Evolutionary conservation across 2,113 vertebrate species (phyloP), one percentile per base, ranked within the genome.

Genomic region (Axis porcinus): DNA sequence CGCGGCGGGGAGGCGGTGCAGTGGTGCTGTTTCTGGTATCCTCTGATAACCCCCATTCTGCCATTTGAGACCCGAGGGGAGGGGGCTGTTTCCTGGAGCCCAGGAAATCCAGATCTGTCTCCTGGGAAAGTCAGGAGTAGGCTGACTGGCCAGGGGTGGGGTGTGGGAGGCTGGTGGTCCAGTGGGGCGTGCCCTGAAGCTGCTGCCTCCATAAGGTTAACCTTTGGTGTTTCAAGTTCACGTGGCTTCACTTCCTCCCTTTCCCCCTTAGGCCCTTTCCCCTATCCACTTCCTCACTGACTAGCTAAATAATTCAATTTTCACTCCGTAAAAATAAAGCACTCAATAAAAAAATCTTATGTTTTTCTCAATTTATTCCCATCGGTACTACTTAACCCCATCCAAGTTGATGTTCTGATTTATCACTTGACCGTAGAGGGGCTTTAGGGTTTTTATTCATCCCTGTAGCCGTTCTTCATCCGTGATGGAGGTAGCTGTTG

Each of bases 261-360:
- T 84, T 74, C 7, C 25, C 17, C n/a, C n/a, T 36, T 21, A 36
- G 79, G 74, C 81, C n/a, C 52, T 19, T 93, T 81, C 50, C 47
- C 54, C 57, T 11, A 36, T 36, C 0, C 95, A 84, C 96, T 33
- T 9, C 57, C 90, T 84, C 89, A 36, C 1, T 62, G 95, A 50
- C 97, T 89, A 33, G 60, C 36, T 54, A 86, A 84, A 86, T 47
- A 52, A 91, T 96, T 87, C 84, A 96, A 36, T 97, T 92, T 94
- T 58, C 86, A 50, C 85, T 95, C 64, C 0, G 2, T 96, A 78
- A 97, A 96, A 94, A 94, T 91, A 50, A 95, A 96, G 64, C 91
- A n/a, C 89, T 87, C 92, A 55, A n/a, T 95, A 70, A 94, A 95
- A 67, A 94, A 70, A 25, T 33, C 67, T 70, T 67, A 36, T 15